A percentile compares a stretch with the other conserved stretches of the same genome.
Conservation (phyloP, 2,113 vertebrate genomes). For the Ictalurus furcatus region DNA sequence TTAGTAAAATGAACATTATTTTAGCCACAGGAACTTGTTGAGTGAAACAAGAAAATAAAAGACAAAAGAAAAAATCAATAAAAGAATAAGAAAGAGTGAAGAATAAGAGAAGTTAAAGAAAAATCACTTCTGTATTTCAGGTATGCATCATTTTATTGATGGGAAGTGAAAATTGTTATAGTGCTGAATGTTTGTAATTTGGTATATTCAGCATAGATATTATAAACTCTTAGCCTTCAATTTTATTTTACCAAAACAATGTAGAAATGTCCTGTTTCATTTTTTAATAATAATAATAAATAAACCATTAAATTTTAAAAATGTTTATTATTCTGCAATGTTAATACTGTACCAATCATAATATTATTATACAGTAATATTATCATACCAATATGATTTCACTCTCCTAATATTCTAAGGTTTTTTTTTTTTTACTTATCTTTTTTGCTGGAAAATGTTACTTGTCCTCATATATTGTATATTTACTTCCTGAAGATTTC, state of each 20-base stretch:
- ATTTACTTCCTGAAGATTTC: conserved; percentile 47
- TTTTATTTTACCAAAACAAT: background rate
- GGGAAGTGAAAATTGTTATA: background rate
- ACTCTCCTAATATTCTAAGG: background rate
- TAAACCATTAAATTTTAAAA: background rate
- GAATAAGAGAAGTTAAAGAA: background rate
- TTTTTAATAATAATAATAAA: background rate
- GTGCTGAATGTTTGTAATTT: background rate
- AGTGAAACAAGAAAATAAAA: no score
- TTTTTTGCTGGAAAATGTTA: background rate
- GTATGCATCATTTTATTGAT: background rate
- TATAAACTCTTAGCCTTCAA: background rate
- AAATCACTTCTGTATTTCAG: background rate
- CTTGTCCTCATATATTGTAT: conserved; percentile 43
- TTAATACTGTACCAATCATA: background rate
- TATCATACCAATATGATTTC: background rate
- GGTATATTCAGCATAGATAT: background rate
- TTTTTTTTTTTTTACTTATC: background rate
- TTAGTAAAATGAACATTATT: background rate
- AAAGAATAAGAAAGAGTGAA: no score
- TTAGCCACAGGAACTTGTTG: background rate
- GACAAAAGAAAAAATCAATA: no score
- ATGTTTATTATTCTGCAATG: background rate
- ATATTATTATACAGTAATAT: background rate
- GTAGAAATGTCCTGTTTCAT: background rate